Evolutionary conservation across 1,140 invertebrate genomes (phyloP).

Genomic region (Helicoverpa armigera): DNA sequence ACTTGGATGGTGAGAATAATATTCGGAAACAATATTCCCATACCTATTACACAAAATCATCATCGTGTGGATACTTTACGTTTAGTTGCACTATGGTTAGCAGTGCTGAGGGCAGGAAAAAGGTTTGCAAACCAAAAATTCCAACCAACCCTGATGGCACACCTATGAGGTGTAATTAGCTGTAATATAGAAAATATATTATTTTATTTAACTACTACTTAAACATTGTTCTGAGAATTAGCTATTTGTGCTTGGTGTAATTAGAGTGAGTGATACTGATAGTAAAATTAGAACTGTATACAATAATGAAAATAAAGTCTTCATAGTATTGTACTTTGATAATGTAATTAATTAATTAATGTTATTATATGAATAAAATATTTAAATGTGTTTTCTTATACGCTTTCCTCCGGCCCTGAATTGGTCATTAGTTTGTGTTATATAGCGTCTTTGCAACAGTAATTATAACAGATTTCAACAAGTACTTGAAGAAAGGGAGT

Average conservation of each 20-base stretch:
- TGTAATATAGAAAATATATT: slow-evolving; percentile 14
- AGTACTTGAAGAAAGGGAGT: background rate
- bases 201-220: slow-evolving; percentile 15
- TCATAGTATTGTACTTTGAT: slow-evolving; percentile 30
- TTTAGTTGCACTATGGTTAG: slow-evolving; percentile 93
- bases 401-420: background rate
- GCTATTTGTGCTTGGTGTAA: background rate
- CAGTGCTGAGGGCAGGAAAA: slow-evolving; percentile 91
- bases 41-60: slow-evolving; percentile 94
- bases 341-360: slow-evolving; percentile 12
- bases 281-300: background rate
- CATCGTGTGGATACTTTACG: slow-evolving; percentile 94
- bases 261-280: slow-evolving; percentile 18
- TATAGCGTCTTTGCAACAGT: too few species aligned
- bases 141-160: slow-evolving; percentile 83
- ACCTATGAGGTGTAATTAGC: slow-evolving; percentile 79
- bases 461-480: too few species aligned
- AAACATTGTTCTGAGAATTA: slow-evolving; percentile 27
- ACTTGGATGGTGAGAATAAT: slow-evolving; percentile 87
- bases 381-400: background rate
- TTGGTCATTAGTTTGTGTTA: background rate
- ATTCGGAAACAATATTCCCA: slow-evolving; percentile 90
- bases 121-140: slow-evolving; percentile 92
- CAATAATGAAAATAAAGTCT: background rate
- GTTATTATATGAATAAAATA: background rate